Conservation (phyloP, 1,140 invertebrate genomes). For the Bactericera cockerelli region DNA sequence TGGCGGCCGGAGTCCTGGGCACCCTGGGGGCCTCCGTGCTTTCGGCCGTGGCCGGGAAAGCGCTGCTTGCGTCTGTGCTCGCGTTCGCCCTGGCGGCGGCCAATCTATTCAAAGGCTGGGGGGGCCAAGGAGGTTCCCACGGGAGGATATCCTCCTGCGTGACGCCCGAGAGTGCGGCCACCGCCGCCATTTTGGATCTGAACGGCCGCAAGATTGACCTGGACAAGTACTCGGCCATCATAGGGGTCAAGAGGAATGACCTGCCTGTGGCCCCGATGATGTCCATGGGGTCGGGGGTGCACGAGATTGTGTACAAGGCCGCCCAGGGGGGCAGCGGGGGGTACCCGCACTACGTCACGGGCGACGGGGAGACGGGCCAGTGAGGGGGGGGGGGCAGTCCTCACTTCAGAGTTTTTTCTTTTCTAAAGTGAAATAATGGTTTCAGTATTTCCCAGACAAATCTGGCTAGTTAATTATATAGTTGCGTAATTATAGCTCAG, state of each 20-base stretch:
- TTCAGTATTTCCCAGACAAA: no score
- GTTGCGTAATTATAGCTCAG: no score
- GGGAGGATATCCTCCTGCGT: background rate
- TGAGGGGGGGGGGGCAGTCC: background rate
- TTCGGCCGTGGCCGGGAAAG: background rate
- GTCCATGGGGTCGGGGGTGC: background rate
- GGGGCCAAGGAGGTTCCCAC: background rate
- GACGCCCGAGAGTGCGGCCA: background rate
- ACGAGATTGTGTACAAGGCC: background rate
- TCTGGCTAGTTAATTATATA: no score
- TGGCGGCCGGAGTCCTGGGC: background rate
- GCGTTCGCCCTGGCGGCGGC: background rate
- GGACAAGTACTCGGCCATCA: conserved; percentile 1
- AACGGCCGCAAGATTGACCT: background rate
- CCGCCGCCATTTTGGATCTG: background rate
- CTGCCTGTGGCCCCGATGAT: background rate
- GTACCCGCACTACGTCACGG: background rate
- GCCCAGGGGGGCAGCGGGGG: background rate
- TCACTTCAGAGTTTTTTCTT: no score
- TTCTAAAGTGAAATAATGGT: no score
- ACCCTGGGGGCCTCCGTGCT: background rate
- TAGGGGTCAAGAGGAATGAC: background rate
- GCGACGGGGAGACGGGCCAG: background rate
- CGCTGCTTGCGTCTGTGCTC: background rate
- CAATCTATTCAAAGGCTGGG: background rate